A percentile compares a stretch with the other conserved stretches of the same genome.
Conservation (phyloP, 2,797 vertebrate species). For the Gallirallus australis region DNA sequence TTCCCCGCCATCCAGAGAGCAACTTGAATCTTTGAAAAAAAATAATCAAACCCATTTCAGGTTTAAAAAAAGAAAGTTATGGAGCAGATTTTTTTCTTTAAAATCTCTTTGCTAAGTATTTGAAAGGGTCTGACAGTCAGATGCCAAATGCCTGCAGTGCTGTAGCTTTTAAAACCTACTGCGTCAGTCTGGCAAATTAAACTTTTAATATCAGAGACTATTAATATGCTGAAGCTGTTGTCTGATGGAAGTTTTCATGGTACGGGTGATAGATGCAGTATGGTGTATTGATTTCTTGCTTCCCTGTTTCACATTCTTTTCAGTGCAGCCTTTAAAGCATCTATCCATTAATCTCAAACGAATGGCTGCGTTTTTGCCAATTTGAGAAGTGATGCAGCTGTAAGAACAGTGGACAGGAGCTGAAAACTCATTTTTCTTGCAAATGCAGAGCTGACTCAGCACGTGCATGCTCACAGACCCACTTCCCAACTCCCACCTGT, state of each 20-base stretch:
- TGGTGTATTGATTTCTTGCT: background rate
- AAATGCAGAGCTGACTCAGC: background rate
- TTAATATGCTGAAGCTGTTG: background rate
- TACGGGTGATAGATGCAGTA: background rate
- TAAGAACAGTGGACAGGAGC: background rate
- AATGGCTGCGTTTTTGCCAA: background rate
- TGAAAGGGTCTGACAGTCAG: background rate
- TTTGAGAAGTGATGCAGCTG: background rate
- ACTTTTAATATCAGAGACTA: background rate
- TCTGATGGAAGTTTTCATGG: background rate
- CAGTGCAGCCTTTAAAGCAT: background rate
- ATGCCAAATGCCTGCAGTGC: background rate
- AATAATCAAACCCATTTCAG: background rate
- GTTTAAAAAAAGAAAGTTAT: background rate
- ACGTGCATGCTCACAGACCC: fast-evolving
- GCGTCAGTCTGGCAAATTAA: background rate
- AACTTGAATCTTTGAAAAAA: slow-evolving; percentile 77
- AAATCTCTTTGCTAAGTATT: background rate
- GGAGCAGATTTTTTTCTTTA: background rate
- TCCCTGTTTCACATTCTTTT: background rate
- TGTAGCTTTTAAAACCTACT: background rate
- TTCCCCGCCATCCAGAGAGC: slow-evolving; percentile 84
- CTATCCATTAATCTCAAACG: background rate
- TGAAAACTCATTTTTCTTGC: background rate
- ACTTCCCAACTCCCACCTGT: background rate